These are phyloP conservation scores for Aurelia aurita DNA, from an alignment of 30 jellyfish, hydroid and myxozoan genomes.

Conservation along the genomic window DNA sequence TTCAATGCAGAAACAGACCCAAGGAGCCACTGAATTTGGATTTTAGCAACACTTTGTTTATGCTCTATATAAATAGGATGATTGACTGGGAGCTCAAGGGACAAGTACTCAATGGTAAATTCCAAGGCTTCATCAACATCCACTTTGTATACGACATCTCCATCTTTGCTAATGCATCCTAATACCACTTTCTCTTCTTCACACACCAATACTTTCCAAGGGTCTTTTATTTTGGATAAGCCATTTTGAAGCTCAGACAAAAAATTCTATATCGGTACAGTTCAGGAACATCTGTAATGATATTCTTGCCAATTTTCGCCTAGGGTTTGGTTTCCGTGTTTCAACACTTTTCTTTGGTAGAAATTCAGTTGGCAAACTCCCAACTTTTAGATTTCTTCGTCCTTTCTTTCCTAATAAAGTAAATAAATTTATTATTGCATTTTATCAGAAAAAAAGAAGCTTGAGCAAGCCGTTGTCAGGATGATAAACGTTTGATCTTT, in stretches of 20 bases:
- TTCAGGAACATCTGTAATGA: neutral
- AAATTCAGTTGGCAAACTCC: conserved; percentile 60
- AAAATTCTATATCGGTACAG: conserved; percentile 28
- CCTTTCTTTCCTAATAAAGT: conserved; percentile 43
- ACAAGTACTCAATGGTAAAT: conserved; percentile 64
- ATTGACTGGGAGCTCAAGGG: conserved; percentile 64
- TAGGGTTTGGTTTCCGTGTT: conserved; percentile 41
- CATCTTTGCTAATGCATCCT: conserved; percentile 42
- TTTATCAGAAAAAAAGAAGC: neutral
- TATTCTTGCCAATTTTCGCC: conserved; percentile 19
- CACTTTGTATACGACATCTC: conserved; percentile 44
- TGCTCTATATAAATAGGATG: conserved; percentile 54
- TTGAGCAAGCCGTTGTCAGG: neutral
- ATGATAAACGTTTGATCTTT: no score
- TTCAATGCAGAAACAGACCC: conserved; percentile 39
- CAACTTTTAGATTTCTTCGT: conserved; percentile 40
- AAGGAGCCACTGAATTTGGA: conserved; percentile 57
- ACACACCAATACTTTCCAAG: conserved; percentile 20
- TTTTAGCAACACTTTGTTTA: conserved; percentile 48
- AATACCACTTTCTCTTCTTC: conserved; percentile 22
- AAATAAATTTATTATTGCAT: neutral
- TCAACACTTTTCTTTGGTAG: conserved; percentile 49
- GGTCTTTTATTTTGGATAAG: conserved; percentile 24
- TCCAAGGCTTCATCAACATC: conserved; percentile 58
- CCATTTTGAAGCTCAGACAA: conserved; percentile 25